These are phyloP conservation scores for Rhopalosiphum maidis DNA, from an alignment of 1,140 invertebrate genomes.

Conservation along the genomic window DNA sequence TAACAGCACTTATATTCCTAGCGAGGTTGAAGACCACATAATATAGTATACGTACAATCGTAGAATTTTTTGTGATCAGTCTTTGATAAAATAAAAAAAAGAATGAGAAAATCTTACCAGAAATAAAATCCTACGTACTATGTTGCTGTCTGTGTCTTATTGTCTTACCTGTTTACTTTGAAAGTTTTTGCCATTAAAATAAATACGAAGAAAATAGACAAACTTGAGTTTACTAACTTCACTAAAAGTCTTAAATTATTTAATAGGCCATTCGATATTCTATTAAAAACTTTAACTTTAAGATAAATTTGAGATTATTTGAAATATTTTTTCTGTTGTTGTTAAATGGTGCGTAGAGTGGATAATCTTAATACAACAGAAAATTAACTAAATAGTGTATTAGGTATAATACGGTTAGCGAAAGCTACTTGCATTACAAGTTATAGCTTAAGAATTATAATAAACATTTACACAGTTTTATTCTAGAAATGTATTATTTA, in stretches of 20 bases:
- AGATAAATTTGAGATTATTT: neutral
- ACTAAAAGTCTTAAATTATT: neutral
- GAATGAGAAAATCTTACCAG: neutral
- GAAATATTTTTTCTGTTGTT: neutral
- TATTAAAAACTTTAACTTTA: neutral
- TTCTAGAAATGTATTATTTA: neutral
- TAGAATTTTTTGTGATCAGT: neutral
- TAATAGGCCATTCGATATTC: neutral
- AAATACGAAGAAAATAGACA: neutral
- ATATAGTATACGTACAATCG: too few relatives aligned
- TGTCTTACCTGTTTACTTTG: neutral
- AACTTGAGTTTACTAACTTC: neutral
- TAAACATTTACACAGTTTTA: neutral
- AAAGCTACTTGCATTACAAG: neutral
- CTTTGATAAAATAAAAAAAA: neutral
- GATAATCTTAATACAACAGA: neutral
- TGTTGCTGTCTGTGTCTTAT: neutral
- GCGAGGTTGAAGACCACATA: too few relatives aligned
- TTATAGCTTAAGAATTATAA: neutral
- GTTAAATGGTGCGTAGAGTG: neutral
- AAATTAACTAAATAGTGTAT: neutral
- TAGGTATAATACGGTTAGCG: neutral
- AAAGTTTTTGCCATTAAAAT: conserved; percentile 13
- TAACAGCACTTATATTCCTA: too few relatives aligned
- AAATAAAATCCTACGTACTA: neutral